Base-by-base conservation (phyloP, 2,113 vertebrate genomes). In the Bostrychus sinensis region DNA sequence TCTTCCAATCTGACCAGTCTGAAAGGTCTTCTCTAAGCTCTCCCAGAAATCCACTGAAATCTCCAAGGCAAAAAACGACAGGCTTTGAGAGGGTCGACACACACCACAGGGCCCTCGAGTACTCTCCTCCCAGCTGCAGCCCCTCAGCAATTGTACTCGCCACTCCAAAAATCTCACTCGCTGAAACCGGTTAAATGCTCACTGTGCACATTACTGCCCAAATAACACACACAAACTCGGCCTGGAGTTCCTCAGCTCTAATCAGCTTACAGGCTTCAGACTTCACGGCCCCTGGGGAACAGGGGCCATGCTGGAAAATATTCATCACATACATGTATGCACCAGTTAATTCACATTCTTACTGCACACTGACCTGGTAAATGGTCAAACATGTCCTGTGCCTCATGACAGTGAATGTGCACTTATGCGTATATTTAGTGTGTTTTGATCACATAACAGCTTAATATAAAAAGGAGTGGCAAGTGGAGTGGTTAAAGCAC, bases 261-360 rank as follows among this genome's bases (percentile, higher is more conserved):
- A 91, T 83, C 89, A 77, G 86, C 90, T 90, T 90, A 90, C 42
- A 59, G 78, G 54, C 78, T 78, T 78, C 83, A 87, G 84, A 84
- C 70, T 67, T 59, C 16, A 34, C 45, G 69, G 73, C 56, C 70
- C 46, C 78, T 68, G 64, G 68, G 66, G 75, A 85, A 77, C 62
- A 30, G 65, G 30, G 46, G 62, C 70, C 62, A 56, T 12, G 68
- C 75, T 80, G 68, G 55, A 67, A 75, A 80, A 79, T 50, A 75
- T 84, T 78, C 72, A 70, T 72, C 68, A 58, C 65, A 53, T 42
- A 75, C 62, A 68, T 54, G 46, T 38, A 46, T 5, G 11, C 38
- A 37, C 51, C 23, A 7, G 11, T 26, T 53, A 11, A 51, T 34
- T 58, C 28, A 2, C 36, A 20, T 12, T 66, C 34, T 10, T 34